phyloP scores from a whole-genome alignment of 2,113 vertebrate species.

The Ochotona princeps region DNA sequence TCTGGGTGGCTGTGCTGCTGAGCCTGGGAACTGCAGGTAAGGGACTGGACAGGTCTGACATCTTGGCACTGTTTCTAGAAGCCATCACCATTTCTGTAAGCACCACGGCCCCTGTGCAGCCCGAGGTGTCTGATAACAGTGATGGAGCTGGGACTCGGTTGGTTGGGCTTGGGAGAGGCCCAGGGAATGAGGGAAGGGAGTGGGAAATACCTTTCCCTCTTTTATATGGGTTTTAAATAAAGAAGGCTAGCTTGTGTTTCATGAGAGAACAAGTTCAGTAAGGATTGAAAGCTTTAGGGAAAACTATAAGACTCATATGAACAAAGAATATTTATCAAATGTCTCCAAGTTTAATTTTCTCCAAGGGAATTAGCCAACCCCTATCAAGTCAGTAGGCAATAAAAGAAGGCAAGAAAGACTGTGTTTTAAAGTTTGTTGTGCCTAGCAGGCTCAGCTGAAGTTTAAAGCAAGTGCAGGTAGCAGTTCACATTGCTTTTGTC shows the following conservation, averaged over 20 bases:
- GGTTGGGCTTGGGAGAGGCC: no score
- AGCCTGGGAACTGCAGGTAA: conserved; percentile 90
- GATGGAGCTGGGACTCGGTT: not conserved
- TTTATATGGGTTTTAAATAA: not conserved
- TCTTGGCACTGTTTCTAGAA: not conserved
- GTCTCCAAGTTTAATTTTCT: not conserved
- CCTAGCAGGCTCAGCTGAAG: not conserved
- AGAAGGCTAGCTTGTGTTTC: not conserved
- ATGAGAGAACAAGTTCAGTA: not conserved
- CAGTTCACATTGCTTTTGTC: not conserved
- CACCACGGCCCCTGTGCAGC: not conserved
- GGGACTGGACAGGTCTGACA: not conserved
- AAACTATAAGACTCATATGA: not conserved
- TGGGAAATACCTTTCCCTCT: not conserved
- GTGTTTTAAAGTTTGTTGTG: not conserved
- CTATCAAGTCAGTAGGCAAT: not conserved
- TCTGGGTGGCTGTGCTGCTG: conserved; percentile 89
- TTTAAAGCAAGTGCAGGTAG: not conserved
- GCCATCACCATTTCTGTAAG: not conserved
- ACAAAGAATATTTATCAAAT: not conserved
- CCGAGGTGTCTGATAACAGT: not conserved
- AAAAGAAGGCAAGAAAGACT: not conserved
- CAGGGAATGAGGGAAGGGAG: no score
- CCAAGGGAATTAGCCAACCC: not conserved
- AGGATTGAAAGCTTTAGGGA: not conserved